phyloP scores from a whole-genome alignment of 2,113 vertebrate species.

The Hemichromis elongatus region DNA sequence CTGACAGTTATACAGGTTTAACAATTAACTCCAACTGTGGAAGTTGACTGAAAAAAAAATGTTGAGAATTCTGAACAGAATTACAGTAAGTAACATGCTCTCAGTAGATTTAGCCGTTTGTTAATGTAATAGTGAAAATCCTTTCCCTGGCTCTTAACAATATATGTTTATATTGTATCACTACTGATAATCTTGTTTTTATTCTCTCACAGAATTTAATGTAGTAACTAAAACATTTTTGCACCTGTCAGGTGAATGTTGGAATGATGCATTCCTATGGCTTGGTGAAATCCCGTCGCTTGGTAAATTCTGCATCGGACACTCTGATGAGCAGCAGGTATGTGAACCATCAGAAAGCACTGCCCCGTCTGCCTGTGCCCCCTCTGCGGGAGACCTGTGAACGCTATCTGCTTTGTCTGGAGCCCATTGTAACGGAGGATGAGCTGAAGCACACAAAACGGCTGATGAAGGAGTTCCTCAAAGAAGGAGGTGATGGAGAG shows the following conservation, averaged over 20 bases:
- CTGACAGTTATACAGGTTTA: background rate
- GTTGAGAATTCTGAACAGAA: background rate
- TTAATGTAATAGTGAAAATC: background rate
- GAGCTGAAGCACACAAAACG: conserved; percentile 79
- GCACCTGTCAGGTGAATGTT: conserved; percentile 10
- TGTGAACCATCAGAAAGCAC: conserved; percentile 79
- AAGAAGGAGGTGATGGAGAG: conserved; percentile 81
- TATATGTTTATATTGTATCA: background rate
- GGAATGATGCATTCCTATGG: conserved; percentile 73
- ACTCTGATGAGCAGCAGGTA: conserved; percentile 74
- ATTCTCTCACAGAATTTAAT: background rate
- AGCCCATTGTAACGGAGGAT: conserved; percentile 84
- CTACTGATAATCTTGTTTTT: background rate
- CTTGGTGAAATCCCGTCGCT: conserved; percentile 69
- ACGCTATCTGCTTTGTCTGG: conserved; percentile 80
- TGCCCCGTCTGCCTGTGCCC: conserved; percentile 84
- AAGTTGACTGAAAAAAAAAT: background rate
- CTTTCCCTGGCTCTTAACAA: background rate
- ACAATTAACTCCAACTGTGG: background rate
- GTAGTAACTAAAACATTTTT: background rate
- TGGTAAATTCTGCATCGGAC: conserved; percentile 80
- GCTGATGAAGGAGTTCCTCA: conserved; percentile 82
- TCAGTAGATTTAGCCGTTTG: background rate
- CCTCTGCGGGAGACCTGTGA: conserved; percentile 87
- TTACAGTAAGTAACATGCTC: background rate